These are phyloP conservation scores for Polyergus mexicanus DNA, from an alignment of 1,140 invertebrate species.

Conservation along the genomic window DNA sequence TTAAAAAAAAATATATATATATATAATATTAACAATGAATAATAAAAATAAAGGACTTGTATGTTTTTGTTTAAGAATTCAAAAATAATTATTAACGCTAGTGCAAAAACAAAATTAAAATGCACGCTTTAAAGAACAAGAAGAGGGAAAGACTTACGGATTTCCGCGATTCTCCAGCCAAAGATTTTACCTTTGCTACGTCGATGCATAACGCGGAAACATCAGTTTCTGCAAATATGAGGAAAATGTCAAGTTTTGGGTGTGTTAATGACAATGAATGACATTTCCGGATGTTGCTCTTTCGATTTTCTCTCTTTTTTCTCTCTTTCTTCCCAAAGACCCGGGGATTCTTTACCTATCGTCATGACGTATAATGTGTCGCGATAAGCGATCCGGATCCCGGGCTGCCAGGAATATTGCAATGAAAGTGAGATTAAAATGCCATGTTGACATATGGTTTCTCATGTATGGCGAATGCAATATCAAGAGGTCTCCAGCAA, in stretches of 20 bases:
- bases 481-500: no score
- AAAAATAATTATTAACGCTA: background rate
- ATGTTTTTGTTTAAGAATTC: no score
- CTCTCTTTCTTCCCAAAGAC: background rate
- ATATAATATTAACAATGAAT: background rate
- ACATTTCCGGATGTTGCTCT: no score
- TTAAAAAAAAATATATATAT: background rate
- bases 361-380: constrained; percentile 12
- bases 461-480: no score
- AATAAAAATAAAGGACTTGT: background rate
- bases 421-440: no score
- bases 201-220: constrained; percentile 67
- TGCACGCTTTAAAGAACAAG: background rate
- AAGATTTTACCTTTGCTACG: constrained; percentile 41
- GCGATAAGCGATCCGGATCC: background rate
- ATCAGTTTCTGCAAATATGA: constrained; percentile 69
- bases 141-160: constrained; percentile 42
- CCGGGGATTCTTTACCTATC: constrained; percentile 4
- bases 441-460: no score
- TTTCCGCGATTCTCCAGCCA: constrained; percentile 35
- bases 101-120: background rate
- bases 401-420: no score
- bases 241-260: background rate
- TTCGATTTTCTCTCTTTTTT: no score
- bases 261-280: no score